Percentiles rank a stretch among this genome's conserved stretches.
Evolutionary conservation across 1,140 invertebrate genomes (phyloP).

Genomic region (Drosophila hydei): DNA sequence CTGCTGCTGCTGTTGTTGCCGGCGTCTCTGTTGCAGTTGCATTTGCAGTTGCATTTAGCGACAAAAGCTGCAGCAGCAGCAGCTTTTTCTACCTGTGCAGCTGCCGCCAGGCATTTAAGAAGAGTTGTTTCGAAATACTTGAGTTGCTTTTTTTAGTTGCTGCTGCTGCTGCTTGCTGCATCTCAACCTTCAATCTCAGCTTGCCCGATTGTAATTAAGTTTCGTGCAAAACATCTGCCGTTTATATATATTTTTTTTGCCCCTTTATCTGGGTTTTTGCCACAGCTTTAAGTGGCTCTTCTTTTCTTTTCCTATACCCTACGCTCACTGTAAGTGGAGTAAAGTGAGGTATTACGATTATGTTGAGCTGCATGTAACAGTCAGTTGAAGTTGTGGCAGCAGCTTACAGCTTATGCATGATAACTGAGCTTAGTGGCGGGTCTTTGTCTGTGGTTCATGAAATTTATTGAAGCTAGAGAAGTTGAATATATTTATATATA

Average conservation of each 20-base stretch:
- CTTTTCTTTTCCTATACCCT: not conserved
- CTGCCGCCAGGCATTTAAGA: conserved; percentile 61
- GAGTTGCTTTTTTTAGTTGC: conserved; percentile 9
- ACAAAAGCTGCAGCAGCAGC: conserved; percentile 30
- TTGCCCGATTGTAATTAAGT: conserved; percentile 70
- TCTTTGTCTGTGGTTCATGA: too few species aligned
- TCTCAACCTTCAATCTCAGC: conserved; percentile 76
- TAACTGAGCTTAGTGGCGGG: too few species aligned
- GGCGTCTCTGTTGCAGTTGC: conserved; percentile 51
- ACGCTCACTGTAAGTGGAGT: too few species aligned
- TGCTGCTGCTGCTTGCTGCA: conserved; percentile 10
- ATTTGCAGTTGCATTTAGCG: conserved; percentile 52
- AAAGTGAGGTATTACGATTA: too few species aligned
- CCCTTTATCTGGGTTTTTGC: conserved; percentile 8
- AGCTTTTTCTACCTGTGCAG: conserved; percentile 69
- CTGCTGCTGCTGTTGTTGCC: conserved; percentile 18
- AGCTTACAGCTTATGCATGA: too few species aligned
- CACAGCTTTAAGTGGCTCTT: conserved; percentile 41
- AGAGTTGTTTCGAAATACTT: conserved; percentile 26
- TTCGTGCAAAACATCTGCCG: conserved; percentile 75
- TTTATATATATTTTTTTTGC: conserved; percentile 25
- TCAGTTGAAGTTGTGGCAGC: too few species aligned
- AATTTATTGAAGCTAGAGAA: too few species aligned
- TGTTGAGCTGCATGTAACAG: too few species aligned
- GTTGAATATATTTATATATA: too few species aligned